A percentile compares a stretch with the other conserved stretches of the same genome.
Evolutionary conservation across 2,797 vertebrate species (phyloP).

Genomic region (Eutrigla gurnardus): DNA sequence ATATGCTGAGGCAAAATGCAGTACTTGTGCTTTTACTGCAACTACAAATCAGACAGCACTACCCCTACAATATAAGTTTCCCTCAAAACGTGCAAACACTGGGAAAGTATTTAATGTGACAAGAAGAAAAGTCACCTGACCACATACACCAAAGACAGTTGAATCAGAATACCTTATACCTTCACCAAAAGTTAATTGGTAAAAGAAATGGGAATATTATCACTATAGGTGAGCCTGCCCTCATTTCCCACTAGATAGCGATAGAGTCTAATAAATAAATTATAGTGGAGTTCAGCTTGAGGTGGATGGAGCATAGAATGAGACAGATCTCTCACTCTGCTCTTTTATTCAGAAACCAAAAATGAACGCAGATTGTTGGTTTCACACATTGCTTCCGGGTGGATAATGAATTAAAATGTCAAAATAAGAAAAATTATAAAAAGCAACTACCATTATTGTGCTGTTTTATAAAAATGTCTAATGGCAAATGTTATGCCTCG

Average conservation of each 20-base stretch:
- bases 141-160: too few species aligned
- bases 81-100: background rate
- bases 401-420: background rate
- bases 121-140: background rate
- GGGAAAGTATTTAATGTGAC: background rate
- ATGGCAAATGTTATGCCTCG: too few species aligned
- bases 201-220: background rate
- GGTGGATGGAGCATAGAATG: background rate
- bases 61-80: background rate
- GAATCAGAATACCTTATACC: too few species aligned
- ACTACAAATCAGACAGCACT: background rate
- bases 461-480: background rate
- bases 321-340: conserved; percentile 36
- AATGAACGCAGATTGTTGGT: background rate
- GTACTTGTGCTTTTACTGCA: background rate
- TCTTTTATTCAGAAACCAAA: background rate
- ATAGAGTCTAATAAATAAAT: conserved; percentile 1
- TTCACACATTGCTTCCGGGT: background rate
- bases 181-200: too few species aligned
- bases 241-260: conserved; percentile 39
- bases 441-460: background rate
- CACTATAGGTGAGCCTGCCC: background rate
- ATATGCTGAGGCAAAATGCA: too few species aligned
- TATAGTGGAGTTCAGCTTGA: accelerated
- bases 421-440: background rate